These are phyloP conservation scores for Condylostylus longicornis DNA, from an alignment of 1,140 invertebrate species.

Conservation along the genomic window DNA sequence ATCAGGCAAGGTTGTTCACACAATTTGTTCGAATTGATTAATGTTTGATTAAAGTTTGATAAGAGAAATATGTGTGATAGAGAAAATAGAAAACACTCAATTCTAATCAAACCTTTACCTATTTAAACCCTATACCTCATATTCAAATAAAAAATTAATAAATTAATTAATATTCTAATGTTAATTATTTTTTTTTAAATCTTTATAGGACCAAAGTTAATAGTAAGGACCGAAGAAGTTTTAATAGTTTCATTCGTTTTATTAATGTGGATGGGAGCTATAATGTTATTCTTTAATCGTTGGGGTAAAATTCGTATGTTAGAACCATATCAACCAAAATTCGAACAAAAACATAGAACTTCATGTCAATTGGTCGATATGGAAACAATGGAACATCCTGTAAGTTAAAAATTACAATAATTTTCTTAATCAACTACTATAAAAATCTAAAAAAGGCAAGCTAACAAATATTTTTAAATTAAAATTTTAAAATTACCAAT, in stretches of 20 bases:
- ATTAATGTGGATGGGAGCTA: conserved; percentile 72
- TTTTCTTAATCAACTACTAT: background rate
- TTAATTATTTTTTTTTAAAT: conserved; percentile 11
- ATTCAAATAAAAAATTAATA: no score
- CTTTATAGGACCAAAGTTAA: conserved; percentile 40
- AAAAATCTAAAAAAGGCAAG: background rate
- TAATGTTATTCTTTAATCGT: conserved; percentile 76
- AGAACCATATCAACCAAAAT: conserved; percentile 79
- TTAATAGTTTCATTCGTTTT: conserved; percentile 73
- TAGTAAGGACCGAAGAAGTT: conserved; percentile 63
- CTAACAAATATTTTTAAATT: conserved; percentile 1
- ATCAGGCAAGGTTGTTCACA: no score
- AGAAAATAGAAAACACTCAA: no score
- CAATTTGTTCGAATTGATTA: no score
- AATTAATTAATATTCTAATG: no score
- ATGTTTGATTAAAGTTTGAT: no score
- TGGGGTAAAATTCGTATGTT: conserved; percentile 90
- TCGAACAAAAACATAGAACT: conserved; percentile 57
- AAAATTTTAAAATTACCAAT: conserved; percentile 2
- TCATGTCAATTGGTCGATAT: conserved; percentile 51
- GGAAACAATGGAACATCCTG: conserved; percentile 26
- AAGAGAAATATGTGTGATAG: no score
- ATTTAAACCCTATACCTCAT: no score
- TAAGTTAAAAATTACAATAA: conserved; percentile 6
- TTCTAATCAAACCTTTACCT: no score